Conservation (phyloP, 1,140 invertebrate genomes). For the Zaprionus camerounensis region DNA sequence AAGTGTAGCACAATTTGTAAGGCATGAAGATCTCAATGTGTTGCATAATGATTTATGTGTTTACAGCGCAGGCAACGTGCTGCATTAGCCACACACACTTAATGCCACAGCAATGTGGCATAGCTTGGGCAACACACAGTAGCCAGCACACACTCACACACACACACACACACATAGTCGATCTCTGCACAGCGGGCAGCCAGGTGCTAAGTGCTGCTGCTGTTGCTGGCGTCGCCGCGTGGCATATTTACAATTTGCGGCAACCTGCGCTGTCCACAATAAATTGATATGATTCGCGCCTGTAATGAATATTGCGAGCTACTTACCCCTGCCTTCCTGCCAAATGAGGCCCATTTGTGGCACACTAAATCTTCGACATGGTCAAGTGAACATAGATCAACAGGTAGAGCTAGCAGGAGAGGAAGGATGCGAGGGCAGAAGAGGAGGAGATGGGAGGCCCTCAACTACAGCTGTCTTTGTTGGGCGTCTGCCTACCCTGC, state of each 20-base stretch:
- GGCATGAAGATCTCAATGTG: background rate
- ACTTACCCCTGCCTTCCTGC: constrained; percentile 23
- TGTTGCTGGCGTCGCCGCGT: constrained; percentile 37
- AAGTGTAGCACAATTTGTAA: background rate
- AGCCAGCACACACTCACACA: background rate
- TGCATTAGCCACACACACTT: background rate
- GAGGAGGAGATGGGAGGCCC: background rate
- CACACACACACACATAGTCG: constrained; percentile 18
- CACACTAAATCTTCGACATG: constrained; percentile 64
- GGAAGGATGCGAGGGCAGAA: background rate
- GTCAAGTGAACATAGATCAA: constrained; percentile 36
- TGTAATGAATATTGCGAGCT: background rate
- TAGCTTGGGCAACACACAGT: background rate
- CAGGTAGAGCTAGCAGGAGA: background rate
- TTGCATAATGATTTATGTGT: constrained; percentile 6
- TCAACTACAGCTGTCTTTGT: background rate
- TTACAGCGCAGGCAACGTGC: background rate
- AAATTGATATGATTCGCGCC: constrained; percentile 28
- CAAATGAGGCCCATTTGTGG: constrained; percentile 78
- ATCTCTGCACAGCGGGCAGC: constrained; percentile 37
- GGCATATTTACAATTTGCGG: constrained; percentile 73
- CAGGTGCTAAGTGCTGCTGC: constrained; percentile 56
- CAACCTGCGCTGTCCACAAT: constrained; percentile 55
- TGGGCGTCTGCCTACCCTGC: too few species aligned
- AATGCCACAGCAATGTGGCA: background rate